Conservation (phyloP, 2,888 invertebrate species). For the Agrochola circellaris region DNA sequence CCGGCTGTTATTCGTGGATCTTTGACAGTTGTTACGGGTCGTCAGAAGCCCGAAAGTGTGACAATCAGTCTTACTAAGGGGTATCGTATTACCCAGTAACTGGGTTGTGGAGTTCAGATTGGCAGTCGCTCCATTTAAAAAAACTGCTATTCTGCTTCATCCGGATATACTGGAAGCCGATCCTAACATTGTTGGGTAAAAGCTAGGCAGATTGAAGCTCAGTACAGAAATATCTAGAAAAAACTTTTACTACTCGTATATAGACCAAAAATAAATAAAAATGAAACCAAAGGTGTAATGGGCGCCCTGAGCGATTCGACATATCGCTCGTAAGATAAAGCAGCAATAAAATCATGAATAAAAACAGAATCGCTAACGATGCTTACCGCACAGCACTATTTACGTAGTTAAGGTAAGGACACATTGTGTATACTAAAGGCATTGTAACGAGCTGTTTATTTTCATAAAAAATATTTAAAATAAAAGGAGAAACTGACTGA, state of each 20-base stretch:
- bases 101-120: no score
- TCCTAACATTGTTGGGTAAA: no score
- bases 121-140: no score
- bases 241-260: background rate
- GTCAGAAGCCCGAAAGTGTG: no score
- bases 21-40: no score
- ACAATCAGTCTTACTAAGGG: no score
- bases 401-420: conserved; percentile 72
- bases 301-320: conserved; percentile 44
- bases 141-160: no score
- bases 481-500: no score
- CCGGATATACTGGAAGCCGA: no score
- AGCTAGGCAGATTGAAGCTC: no score
- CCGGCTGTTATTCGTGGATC: no score
- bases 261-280: conserved; percentile 2
- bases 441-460: conserved; percentile 7
- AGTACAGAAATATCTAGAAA: conserved; percentile 14
- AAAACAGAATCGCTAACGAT: conserved; percentile 82
- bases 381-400: conserved; percentile 77
- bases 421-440: conserved; percentile 14
- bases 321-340: conserved; percentile 52
- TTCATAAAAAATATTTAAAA: background rate
- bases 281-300: conserved; percentile 41
- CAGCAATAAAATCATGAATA: conserved; percentile 56
- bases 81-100: no score